Base-by-base conservation (phyloP, 53 echinoderm and acorn worm species). In the Holothuria scabra region DNA sequence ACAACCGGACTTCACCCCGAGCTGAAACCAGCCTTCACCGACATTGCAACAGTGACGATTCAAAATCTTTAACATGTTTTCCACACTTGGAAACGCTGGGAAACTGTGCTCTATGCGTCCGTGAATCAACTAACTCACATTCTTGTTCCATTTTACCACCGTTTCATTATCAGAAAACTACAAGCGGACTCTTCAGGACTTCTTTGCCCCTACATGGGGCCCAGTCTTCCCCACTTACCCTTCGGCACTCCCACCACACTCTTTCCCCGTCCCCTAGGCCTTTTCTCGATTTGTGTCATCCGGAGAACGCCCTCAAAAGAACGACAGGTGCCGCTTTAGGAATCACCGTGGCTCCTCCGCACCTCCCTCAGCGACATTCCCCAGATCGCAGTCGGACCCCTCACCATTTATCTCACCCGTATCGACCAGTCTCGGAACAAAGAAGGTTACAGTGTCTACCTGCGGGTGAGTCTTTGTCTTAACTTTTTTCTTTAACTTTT, bases 371-470 rank as follows among this genome's bases (percentile, higher is more conserved):
- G 14, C 62, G 65, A 22, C 82, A 81, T 30, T 64, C 62, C 65
- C 82, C 62, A 18, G 62, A 81, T 6, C 22, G 82, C 24, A 85
- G 90, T 28, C 80, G 84, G 49, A 84, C 26, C 81, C 87, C 81
- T 59, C 87, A 69, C 82, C 84, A 84, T 32, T 25, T 56, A 8
- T 52, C 68, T 13, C 85, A 72, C 61, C 85, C 71, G n/a, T 99
- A 87, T 76, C 88, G 94, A 31, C 86, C 83, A 16, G 58, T 86
- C 19, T 59, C 94, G 3, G 95, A 99, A 65, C 94, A 91, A 11
- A 83, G 99, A 16, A 81, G 94, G 70, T 67, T 99, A 5, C 94
- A 95, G 38, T 99, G 91, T 57, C 60, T 96, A 58, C 90, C 96
- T 26, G 86, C 92, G 55, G 92, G 99, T 99, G 86, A 92, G 99